Conservation (phyloP, 2,113 vertebrate species). For the Laticauda laticaudata region DNA sequence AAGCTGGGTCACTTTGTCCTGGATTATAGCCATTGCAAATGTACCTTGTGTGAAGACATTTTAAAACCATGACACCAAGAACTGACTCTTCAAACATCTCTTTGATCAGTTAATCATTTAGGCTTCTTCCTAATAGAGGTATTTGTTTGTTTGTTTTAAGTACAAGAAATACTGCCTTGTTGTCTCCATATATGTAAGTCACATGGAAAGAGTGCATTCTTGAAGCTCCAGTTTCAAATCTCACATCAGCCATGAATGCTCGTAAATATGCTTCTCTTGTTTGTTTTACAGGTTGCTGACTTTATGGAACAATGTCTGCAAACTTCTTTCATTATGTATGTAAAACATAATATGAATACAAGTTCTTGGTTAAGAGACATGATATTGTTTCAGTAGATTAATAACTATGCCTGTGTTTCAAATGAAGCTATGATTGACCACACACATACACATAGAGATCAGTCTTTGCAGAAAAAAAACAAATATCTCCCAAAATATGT, state of each 20-base stretch:
- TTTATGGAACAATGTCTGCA: not conserved
- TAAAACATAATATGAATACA: not conserved
- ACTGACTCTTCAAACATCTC: not conserved
- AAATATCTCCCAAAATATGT: conserved; percentile 8
- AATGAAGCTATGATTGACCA: not conserved
- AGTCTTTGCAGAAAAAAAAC: not conserved
- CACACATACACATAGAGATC: not conserved
- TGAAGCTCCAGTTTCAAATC: not conserved
- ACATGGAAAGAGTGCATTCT: not conserved
- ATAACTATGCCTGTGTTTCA: not conserved
- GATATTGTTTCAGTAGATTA: not conserved
- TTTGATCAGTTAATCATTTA: not conserved
- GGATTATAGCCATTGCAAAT: not conserved
- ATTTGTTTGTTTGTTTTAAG: not conserved
- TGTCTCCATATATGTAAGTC: not conserved
- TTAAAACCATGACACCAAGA: not conserved
- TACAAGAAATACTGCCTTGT: not conserved
- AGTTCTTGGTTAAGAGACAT: not conserved
- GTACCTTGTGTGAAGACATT: not conserved
- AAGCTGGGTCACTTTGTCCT: not conserved
- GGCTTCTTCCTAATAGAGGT: not conserved
- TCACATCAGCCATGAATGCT: not conserved
- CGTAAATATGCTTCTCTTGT: not conserved
- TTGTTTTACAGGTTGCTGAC: not conserved
- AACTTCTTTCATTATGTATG: not conserved